Evolutionary conservation across 64 coral and sea anemone genomes (phyloP).

Genomic region (Astreopora myriophthalma): DNA sequence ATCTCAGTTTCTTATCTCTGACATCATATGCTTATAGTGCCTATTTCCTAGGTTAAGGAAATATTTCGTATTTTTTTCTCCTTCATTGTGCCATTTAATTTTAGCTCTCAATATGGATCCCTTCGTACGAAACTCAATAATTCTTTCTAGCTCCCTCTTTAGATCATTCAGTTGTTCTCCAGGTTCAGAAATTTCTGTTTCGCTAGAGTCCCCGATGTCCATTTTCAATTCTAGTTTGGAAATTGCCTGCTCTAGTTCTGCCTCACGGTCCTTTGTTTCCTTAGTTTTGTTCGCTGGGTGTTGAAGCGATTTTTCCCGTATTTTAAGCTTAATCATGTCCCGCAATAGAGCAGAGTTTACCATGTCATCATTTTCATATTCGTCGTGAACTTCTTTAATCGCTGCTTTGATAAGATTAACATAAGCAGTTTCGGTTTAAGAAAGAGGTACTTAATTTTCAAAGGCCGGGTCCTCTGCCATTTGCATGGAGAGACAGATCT

Average conservation of each 20-base stretch:
- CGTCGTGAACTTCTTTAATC: not conserved
- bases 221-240: constrained; percentile 16
- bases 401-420: not conserved
- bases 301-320: constrained; percentile 3
- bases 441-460: constrained; percentile 34
- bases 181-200: not conserved
- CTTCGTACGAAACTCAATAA: too few species aligned
- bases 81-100: too few species aligned
- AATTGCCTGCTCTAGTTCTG: constrained; percentile 14
- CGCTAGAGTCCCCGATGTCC: not conserved
- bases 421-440: not conserved
- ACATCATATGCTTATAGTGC: too few species aligned
- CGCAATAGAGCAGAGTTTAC: not conserved
- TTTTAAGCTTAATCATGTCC: not conserved
- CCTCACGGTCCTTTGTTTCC: not conserved
- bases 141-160: not conserved
- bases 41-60: too few species aligned
- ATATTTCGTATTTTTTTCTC: too few species aligned
- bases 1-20: too few species aligned
- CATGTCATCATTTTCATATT: not conserved
- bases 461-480: not conserved
- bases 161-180: not conserved
- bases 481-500: not conserved
- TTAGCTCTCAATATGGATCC: too few species aligned
- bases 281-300: not conserved